Base-by-base conservation (phyloP, 2,797 vertebrate genomes). In the Pseudopleuronectes americanus region DNA sequence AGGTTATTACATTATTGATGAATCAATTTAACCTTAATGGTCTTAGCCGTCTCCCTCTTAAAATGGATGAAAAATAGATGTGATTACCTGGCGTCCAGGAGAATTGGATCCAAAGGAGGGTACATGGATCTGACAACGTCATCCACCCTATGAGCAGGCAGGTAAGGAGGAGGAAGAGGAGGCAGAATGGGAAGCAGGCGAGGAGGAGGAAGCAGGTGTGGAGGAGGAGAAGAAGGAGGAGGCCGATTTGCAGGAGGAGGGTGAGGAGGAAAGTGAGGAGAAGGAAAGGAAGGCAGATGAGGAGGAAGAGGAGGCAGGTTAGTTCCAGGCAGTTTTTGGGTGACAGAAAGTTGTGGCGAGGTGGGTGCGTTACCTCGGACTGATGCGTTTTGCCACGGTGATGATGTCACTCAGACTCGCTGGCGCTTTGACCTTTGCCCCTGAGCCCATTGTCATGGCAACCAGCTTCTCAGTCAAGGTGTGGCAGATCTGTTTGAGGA, bases 111-210 rank as follows among this genome's bases (percentile, higher is more conserved):
- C 91, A 99, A 85, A 0, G 97, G 98, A 0, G 97, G 97, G 82
- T 98, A 99, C 98, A 99, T 98, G 0, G 97, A 98, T 51, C 96
- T 91, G 78, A 98, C 97, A 61, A 99, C 97, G 0, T 99, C 97
- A 0, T 99, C 98, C 87, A 99, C 98, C 90, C 98, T 99, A 88
- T 0, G 1, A 57, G 51, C 70, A 0, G 14, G 8, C 5, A 71
- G 49, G 12, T 0, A 4, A 13, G 4, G 41, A 43, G 41, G 41
- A 43, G 14, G 41, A 68, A 36, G 0, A 57, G 48, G 70, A 0
- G 14, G 8, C 4, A 70, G 51, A 8, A 0, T 5, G 3, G 38
- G 38, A 41, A 13, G 14, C 38, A 41, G 14, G 38, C 9, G 9
- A 16, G 38, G 38, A 19, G 14, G 43, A 19, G 43, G 43, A 19